Conservation (phyloP, 2,797 vertebrate species). For the Morus bassanus region DNA sequence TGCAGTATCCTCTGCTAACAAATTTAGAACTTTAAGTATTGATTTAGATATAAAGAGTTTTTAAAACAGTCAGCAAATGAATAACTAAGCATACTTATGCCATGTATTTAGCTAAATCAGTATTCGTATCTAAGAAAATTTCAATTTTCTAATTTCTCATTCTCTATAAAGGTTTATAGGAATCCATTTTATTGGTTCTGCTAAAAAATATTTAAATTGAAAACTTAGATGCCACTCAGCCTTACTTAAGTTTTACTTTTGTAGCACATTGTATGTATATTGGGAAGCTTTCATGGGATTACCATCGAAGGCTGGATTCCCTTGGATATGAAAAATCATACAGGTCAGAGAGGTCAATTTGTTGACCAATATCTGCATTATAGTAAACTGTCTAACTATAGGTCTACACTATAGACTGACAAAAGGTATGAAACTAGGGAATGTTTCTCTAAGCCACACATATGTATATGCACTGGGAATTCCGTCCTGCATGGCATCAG, state of each 20-base stretch:
- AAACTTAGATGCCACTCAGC: not conserved
- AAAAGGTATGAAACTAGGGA: not conserved
- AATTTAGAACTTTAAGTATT: not conserved
- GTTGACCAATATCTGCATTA: slow-evolving; percentile 62
- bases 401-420: not conserved
- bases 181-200: not conserved
- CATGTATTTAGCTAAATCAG: not conserved
- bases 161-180: not conserved
- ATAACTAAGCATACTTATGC: not conserved
- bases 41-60: not conserved
- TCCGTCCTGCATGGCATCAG: not conserved
- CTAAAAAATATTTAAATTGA: not conserved
- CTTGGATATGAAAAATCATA: slow-evolving; percentile 75
- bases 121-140: not conserved
- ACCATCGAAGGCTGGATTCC: slow-evolving; percentile 51
- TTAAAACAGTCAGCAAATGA: not conserved
- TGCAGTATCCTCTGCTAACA: not conserved
- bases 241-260: not conserved
- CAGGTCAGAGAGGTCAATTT: slow-evolving; percentile 64
- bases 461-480: not conserved
- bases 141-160: not conserved
- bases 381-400: slow-evolving; percentile 60
- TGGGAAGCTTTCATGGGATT: not conserved
- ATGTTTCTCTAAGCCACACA: not conserved
- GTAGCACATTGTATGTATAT: not conserved